phyloP scores from a whole-genome alignment of 2,113 vertebrate genomes.

The Bubo scandiacus region DNA sequence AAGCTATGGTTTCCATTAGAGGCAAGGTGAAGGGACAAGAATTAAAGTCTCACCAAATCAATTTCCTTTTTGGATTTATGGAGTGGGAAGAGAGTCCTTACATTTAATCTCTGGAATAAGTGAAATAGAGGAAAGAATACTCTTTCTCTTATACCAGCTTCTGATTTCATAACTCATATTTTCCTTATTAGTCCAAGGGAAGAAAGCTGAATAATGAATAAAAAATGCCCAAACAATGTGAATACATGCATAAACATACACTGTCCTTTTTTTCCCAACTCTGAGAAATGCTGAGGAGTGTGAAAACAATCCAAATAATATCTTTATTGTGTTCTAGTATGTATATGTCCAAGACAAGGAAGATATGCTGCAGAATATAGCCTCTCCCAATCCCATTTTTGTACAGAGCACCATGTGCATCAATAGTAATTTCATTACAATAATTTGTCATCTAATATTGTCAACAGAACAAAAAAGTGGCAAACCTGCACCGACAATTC shows the following conservation, averaged over 20 bases:
- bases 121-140: background rate
- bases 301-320: background rate
- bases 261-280: background rate
- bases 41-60: background rate
- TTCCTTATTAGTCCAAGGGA: background rate
- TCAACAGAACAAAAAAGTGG: background rate
- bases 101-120: background rate
- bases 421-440: background rate
- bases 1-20: background rate
- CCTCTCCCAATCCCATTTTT: background rate
- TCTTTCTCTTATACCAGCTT: background rate
- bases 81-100: background rate
- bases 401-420: background rate
- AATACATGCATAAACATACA: background rate
- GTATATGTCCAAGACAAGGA: background rate
- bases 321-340: background rate
- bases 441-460: background rate
- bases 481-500: accelerated
- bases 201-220: background rate
- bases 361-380: background rate
- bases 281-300: background rate
- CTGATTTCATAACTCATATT: background rate
- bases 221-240: background rate
- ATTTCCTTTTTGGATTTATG: background rate
- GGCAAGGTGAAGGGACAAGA: background rate